phyloP scores from a whole-genome alignment of 2,888 invertebrate genomes.

The Conops quadrifasciatus region DNA sequence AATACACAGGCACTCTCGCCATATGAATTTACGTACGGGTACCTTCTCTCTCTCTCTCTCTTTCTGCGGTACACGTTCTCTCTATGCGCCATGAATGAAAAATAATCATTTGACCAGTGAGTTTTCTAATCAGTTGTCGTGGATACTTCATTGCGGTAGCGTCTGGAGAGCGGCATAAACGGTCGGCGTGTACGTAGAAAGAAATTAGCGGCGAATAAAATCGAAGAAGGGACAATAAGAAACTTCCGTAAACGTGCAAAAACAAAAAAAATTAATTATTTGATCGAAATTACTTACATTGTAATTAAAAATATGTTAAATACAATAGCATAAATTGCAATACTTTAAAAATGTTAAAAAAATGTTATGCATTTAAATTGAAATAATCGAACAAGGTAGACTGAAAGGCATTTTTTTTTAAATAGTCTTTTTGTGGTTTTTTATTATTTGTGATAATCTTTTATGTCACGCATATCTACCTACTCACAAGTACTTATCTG shows the following conservation, averaged over 20 bases:
- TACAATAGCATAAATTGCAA: too few relatives aligned
- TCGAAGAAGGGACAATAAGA: neutral
- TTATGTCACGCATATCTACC: too few relatives aligned
- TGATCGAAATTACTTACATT: too few relatives aligned
- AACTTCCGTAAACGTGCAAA: neutral
- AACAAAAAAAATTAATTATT: neutral
- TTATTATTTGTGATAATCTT: too few relatives aligned
- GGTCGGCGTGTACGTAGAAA: neutral
- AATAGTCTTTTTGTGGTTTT: too few relatives aligned
- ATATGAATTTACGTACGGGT: neutral
- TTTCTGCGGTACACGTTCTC: neutral
- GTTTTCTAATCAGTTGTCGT: conserved; percentile 29
- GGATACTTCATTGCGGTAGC: conserved; percentile 23
- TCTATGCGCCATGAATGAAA: neutral
- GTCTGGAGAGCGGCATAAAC: neutral
- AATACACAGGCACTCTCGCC: neutral
- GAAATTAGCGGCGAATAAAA: neutral
- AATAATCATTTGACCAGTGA: conserved; percentile 26
- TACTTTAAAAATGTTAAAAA: too few relatives aligned
- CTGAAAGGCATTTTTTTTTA: too few relatives aligned
- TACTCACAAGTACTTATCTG: too few relatives aligned
- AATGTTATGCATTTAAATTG: too few relatives aligned
- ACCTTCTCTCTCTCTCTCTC: neutral
- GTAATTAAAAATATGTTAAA: too few relatives aligned
- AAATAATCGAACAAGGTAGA: too few relatives aligned